Conservation (phyloP, 2,797 vertebrate species). For the Amphiprion clarkii region DNA sequence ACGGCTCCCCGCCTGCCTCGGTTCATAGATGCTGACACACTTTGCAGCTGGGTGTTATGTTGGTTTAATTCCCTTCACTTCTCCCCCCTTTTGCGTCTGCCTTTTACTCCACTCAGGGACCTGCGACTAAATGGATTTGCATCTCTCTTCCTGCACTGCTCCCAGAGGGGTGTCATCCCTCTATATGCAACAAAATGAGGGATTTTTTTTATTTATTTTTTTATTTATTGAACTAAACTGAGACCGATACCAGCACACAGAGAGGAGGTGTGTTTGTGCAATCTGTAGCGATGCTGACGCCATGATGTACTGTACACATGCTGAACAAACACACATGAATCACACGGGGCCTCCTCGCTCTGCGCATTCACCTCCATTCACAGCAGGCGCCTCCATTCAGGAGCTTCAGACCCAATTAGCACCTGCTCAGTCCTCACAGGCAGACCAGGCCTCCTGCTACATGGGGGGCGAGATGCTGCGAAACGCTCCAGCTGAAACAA, state of each 20-base stretch:
- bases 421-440: conserved; percentile 57
- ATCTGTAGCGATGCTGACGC: conserved; percentile 22
- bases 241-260: conserved; percentile 39
- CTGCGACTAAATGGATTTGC: conserved; percentile 79
- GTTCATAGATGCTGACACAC: conserved; percentile 60
- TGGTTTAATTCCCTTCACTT: conserved; percentile 56
- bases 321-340: conserved; percentile 54
- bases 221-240: conserved; percentile 1
- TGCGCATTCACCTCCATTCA: conserved; percentile 53
- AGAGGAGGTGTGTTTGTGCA: conserved; percentile 42
- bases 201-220: conserved; percentile 20
- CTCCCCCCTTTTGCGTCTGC: conserved; percentile 31
- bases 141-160: conserved; percentile 55
- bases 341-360: conserved; percentile 15
- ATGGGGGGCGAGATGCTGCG: conserved; percentile 63
- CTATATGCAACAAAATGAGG: conserved; percentile 40
- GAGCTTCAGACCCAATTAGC: conserved; percentile 74
- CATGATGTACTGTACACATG: conserved; percentile 19
- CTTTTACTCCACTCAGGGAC: conserved; percentile 53
- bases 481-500: conserved; percentile 75
- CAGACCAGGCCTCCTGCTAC: conserved; percentile 48
- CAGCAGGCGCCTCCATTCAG: conserved; percentile 64
- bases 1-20: conserved; percentile 15
- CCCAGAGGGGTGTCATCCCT: conserved; percentile 55
- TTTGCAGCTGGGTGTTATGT: conserved; percentile 51